Conservation (phyloP, 2,113 vertebrate genomes). For the Hippocampus zosterae region DNA sequence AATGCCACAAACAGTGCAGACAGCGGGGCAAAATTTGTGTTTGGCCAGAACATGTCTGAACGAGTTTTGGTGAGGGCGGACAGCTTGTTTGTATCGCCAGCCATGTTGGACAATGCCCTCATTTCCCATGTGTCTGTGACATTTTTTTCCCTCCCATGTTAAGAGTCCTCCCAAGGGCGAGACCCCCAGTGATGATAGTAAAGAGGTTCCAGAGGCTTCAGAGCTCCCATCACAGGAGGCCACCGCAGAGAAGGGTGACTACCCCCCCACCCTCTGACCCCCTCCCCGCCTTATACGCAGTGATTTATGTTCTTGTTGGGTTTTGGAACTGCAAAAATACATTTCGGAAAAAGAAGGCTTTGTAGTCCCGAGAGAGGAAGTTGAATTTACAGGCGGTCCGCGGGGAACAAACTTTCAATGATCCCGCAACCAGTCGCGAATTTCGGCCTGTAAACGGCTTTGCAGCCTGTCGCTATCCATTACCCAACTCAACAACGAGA, state of each 20-base stretch:
- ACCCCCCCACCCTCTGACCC: too few relatives aligned
- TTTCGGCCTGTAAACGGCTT: neutral
- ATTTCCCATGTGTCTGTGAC: neutral
- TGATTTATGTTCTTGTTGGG: neutral
- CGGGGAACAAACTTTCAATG: neutral
- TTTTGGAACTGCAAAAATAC: neutral
- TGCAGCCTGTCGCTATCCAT: neutral
- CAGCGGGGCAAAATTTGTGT: conserved; percentile 88
- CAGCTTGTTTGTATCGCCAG: neutral
- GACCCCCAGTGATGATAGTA: conserved; percentile 74
- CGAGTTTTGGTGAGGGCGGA: conserved; percentile 87
- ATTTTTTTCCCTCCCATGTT: conserved; percentile 14
- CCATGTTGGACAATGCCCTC: neutral
- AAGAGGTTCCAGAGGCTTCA: conserved; percentile 77
- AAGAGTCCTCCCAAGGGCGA: conserved; percentile 92
- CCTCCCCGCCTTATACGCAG: neutral
- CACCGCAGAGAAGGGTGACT: conserved; percentile 88
- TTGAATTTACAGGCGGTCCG: neutral
- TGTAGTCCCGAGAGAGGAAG: neutral
- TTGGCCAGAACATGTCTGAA: conserved; percentile 98
- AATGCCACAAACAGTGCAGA: conserved; percentile 82
- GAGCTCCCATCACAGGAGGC: conserved; percentile 87
- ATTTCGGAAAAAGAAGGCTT: neutral
- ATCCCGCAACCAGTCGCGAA: neutral
- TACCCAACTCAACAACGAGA: neutral